phyloP scores from a whole-genome alignment of 2,888 invertebrate species.

The Panzeria rudis region DNA sequence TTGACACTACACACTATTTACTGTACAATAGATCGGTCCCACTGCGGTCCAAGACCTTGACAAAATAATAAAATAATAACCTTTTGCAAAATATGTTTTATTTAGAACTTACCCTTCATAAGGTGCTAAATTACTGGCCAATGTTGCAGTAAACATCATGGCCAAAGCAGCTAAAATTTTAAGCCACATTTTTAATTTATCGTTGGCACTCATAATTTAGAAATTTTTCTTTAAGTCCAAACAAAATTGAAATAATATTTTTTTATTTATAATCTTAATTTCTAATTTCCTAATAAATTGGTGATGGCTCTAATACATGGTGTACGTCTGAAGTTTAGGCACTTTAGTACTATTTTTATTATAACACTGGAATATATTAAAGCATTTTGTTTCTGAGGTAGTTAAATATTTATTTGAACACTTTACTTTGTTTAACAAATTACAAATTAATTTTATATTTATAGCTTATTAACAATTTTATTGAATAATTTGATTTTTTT shows the following conservation, averaged over 20 bases:
- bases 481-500: slow-evolving; percentile 45
- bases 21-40: no score
- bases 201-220: slow-evolving; percentile 27
- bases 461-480: slow-evolving; percentile 20
- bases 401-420: no score
- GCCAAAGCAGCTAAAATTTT: slow-evolving; percentile 58
- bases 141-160: slow-evolving; percentile 55
- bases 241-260: background rate
- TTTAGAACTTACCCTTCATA: slow-evolving; percentile 79
- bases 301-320: background rate
- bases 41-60: no score
- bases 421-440: slow-evolving; percentile 21
- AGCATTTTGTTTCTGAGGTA: slow-evolving; percentile 20
- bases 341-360: slow-evolving; percentile 24
- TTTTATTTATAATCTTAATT: slow-evolving; percentile 5
- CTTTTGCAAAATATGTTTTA: no score
- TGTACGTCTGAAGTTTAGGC: slow-evolving; percentile 7
- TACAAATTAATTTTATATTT: slow-evolving; percentile 30
- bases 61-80: no score
- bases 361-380: background rate
- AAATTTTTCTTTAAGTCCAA: slow-evolving; percentile 13
- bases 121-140: slow-evolving; percentile 77
- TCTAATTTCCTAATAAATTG: slow-evolving; percentile 34
- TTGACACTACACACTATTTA: no score
- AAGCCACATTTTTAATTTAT: slow-evolving; percentile 71